phyloP scores from a whole-genome alignment of 2,113 vertebrate species.

The Semnornis frantzii region DNA sequence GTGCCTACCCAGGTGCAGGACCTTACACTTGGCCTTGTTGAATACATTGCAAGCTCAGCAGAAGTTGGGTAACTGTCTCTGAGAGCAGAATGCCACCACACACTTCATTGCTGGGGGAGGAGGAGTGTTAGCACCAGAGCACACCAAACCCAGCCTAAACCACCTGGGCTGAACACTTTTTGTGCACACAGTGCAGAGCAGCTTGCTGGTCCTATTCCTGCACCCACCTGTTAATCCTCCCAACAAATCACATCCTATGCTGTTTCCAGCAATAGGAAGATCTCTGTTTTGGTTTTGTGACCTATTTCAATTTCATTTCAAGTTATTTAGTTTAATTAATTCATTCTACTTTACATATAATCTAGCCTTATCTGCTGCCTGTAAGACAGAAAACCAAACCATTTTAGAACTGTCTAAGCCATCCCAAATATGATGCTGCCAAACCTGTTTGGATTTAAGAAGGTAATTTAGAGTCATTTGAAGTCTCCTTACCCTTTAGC shows the following conservation, averaged over 20 bases:
- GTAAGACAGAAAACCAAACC: not conserved
- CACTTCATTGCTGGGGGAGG: not conserved
- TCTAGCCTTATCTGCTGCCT: not conserved
- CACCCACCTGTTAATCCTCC: too few relatives aligned
- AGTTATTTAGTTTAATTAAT: not conserved
- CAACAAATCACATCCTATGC: too few relatives aligned
- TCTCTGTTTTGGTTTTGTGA: too few relatives aligned
- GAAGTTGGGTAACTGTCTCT: fast-evolving
- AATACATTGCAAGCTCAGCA: not conserved
- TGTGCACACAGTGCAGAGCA: not conserved
- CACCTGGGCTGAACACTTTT: not conserved
- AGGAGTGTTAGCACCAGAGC: not conserved
- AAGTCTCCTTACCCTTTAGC: not conserved
- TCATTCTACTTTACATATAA: not conserved
- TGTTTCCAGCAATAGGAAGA: too few relatives aligned
- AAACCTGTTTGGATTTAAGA: not conserved
- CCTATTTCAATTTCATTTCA: too few relatives aligned
- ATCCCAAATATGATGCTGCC: not conserved
- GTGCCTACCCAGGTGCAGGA: too few relatives aligned
- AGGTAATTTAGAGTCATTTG: not conserved
- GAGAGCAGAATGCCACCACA: not conserved
- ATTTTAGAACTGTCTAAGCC: not conserved
- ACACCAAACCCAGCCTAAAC: not conserved
- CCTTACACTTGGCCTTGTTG: too few relatives aligned
- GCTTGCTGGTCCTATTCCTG: not conserved